Evolutionary conservation across 2,888 invertebrate genomes (phyloP).

Genomic region (Hydroisotoma schaefferi): DNA sequence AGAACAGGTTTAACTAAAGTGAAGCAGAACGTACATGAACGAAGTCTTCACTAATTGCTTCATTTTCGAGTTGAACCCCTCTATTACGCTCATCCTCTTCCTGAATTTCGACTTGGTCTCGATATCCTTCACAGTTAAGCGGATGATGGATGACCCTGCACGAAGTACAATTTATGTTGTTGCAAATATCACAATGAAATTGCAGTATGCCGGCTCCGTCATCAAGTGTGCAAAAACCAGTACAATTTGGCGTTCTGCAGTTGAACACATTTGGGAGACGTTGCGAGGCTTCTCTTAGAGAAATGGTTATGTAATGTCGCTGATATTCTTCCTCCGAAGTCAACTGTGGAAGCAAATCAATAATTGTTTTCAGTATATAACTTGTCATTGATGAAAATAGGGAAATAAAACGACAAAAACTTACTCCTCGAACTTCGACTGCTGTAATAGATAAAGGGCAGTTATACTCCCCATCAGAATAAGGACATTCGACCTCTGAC

Average conservation of each 20-base stretch:
- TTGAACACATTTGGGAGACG: slow-evolving; percentile 4
- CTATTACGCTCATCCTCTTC: slow-evolving; percentile 9
- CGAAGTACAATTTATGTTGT: slow-evolving; percentile 6
- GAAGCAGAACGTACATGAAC: slow-evolving; percentile 15
- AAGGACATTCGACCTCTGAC: slow-evolving; percentile 13
- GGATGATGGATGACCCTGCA: slow-evolving; percentile 14
- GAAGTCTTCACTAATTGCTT: slow-evolving; percentile 2
- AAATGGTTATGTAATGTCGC: slow-evolving; percentile 16
- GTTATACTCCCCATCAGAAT: not conserved
- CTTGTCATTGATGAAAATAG: not conserved
- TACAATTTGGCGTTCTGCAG: slow-evolving; percentile 17
- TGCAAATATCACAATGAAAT: slow-evolving; percentile 19
- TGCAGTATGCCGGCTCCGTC: not conserved
- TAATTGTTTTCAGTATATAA: not conserved
- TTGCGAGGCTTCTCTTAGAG: slow-evolving; percentile 13
- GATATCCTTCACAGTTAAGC: slow-evolving; percentile 1
- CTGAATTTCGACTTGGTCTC: not conserved
- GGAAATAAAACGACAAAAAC: not conserved
- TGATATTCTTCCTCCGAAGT: not conserved
- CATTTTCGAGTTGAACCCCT: slow-evolving; percentile 13
- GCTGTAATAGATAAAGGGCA: slow-evolving; percentile 7
- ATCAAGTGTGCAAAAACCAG: slow-evolving; percentile 2
- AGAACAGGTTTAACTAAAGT: too few relatives aligned
- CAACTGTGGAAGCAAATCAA: slow-evolving; percentile 1
- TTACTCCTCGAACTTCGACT: slow-evolving; percentile 7